Conservation (phyloP, 2,113 vertebrate genomes). For the Hyaena hyaena region DNA sequence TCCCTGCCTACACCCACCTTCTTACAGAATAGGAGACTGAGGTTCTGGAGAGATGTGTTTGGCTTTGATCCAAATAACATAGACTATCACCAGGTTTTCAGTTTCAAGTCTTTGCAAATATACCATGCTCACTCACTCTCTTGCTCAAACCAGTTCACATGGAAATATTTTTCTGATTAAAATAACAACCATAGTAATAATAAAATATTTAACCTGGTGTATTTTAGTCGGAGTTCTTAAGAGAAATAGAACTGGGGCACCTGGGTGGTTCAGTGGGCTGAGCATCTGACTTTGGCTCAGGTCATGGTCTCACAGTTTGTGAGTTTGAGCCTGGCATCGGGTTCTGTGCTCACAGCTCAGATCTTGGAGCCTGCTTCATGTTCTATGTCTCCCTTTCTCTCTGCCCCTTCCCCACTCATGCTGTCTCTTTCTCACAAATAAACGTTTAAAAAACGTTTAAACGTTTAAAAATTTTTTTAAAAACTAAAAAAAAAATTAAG, state of each 20-base stretch:
- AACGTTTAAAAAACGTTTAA: too few species aligned
- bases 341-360: too few species aligned
- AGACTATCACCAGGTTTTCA: background rate
- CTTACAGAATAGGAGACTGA: background rate
- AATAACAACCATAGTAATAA: background rate
- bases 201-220: background rate
- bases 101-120: background rate
- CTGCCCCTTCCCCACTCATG: too few species aligned
- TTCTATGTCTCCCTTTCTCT: too few species aligned
- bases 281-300: too few species aligned
- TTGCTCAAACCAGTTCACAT: background rate
- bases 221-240: background rate
- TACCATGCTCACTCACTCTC: background rate
- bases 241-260: background rate
- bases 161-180: slow-evolving; percentile 27
- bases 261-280: too few species aligned
- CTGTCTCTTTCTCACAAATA: too few species aligned
- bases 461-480: too few species aligned
- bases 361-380: too few species aligned
- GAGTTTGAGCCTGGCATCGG: too few species aligned
- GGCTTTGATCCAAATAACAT: background rate
- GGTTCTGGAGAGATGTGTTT: background rate
- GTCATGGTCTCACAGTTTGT: too few species aligned
- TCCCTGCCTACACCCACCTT: background rate
- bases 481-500: too few species aligned